A percentile compares a stretch with the other conserved stretches of the same genome.
Evolutionary conservation across 2,888 invertebrate species (phyloP).

Genomic region (Lymantria monacha): DNA sequence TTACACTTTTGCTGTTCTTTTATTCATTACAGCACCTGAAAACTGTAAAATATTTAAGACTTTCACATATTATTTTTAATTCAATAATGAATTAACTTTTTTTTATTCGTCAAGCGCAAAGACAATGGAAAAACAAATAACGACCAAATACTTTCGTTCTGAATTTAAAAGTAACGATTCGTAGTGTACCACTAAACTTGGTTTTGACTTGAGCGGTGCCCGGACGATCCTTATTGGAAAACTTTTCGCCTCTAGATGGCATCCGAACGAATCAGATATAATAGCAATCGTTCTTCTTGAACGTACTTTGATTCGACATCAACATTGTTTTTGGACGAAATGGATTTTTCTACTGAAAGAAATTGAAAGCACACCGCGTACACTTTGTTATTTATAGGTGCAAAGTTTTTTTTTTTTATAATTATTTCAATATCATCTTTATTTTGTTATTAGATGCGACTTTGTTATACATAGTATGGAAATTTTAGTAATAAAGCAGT

Average conservation of each 20-base stretch:
- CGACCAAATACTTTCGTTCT: constrained; percentile 5
- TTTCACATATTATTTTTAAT: no score
- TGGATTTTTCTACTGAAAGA: neutral
- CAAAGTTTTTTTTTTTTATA: no score
- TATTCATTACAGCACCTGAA: no score
- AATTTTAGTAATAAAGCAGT: no score
- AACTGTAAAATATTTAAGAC: no score
- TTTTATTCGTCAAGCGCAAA: neutral
- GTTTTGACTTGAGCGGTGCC: constrained; percentile 23
- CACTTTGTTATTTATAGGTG: neutral
- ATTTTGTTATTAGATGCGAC: no score
- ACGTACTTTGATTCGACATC: constrained; percentile 22
- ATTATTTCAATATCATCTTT: no score
- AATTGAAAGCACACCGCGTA: neutral
- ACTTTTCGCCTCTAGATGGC: constrained; percentile 31
- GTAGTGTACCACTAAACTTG: constrained; percentile 32
- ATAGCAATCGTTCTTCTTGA: constrained; percentile 30
- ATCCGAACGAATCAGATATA: constrained; percentile 34
- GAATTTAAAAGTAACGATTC: constrained; percentile 33
- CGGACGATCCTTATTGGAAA: constrained; percentile 42
- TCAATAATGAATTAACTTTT: no score
- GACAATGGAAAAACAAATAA: neutral
- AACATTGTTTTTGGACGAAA: constrained; percentile 6
- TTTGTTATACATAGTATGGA: no score
- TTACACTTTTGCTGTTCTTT: no score